A percentile compares a stretch with the other conserved stretches of the same genome.
Conservation (phyloP, 2,113 vertebrate species). For the Ctenodactylus gundi region DNA sequence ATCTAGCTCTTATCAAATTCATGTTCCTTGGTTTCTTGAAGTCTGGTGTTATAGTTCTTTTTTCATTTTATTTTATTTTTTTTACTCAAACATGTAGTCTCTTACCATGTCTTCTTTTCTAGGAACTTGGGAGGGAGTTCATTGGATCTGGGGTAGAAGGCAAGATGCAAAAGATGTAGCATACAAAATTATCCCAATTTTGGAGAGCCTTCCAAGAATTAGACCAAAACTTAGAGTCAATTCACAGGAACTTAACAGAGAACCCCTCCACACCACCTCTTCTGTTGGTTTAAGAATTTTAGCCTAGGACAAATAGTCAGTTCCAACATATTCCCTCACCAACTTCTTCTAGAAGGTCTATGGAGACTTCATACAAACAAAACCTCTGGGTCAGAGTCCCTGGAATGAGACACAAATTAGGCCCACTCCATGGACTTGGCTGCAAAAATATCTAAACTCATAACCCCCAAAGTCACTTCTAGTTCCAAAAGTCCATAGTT, state of each 20-base stretch:
- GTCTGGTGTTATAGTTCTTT: neutral
- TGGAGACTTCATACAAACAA: slow-evolving; percentile 42
- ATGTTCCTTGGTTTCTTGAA: neutral
- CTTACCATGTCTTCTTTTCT: neutral
- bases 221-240: neutral
- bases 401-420: neutral
- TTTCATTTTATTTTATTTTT: too few relatives aligned
- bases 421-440: neutral
- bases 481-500: neutral
- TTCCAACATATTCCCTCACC: neutral
- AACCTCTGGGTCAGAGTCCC: slow-evolving; percentile 26
- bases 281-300: slow-evolving; percentile 40
- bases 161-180: neutral
- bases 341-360: neutral
- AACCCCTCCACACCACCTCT: neutral
- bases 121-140: neutral
- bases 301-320: neutral
- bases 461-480: slow-evolving; percentile 26
- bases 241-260: slow-evolving; percentile 2
- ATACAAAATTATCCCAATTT: slow-evolving; percentile 12
- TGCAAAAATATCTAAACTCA: slow-evolving; percentile 34
- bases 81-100: neutral
- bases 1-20: neutral
- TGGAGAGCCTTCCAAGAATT: slow-evolving; percentile 1
- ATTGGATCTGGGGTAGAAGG: neutral